Evolutionary conservation across 2,797 vertebrate species (phyloP).

Genomic region (Megalops cyprinoides): DNA sequence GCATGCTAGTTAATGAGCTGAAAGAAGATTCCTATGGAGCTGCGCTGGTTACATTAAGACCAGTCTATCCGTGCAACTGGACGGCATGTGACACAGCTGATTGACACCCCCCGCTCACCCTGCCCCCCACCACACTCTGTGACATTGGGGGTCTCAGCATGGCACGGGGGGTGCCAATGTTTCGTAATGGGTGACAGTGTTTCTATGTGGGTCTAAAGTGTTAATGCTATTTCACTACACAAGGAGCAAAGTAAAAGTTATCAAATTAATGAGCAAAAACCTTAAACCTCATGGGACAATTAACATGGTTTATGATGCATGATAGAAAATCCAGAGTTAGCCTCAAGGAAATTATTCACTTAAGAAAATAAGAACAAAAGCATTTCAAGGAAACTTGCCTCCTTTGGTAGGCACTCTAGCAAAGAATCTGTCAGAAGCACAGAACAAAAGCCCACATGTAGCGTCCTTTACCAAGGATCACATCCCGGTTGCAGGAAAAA

Average conservation of each 20-base stretch:
- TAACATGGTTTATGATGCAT: constrained; percentile 71
- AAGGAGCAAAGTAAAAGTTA: constrained; percentile 58
- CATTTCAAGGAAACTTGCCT: constrained; percentile 51
- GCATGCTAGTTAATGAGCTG: constrained; percentile 10
- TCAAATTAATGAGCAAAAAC: constrained; percentile 66
- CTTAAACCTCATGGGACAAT: constrained; percentile 68
- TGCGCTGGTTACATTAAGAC: constrained; percentile 4
- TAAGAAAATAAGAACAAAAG: constrained; percentile 55
- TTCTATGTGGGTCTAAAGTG: constrained; percentile 1
- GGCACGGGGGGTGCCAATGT: not conserved
- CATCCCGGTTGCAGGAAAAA: constrained; percentile 61
- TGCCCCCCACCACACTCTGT: not conserved
- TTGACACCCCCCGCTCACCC: not conserved
- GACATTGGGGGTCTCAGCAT: not conserved
- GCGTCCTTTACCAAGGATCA: constrained; percentile 46
- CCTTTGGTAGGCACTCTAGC: constrained; percentile 60
- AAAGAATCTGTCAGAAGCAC: constrained; percentile 55
- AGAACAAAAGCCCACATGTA: constrained; percentile 40
- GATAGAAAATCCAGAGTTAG: constrained; percentile 66
- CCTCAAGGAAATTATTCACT: constrained; percentile 54
- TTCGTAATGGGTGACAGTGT: not conserved
- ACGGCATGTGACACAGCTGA: not conserved
- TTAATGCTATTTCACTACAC: constrained; percentile 21
- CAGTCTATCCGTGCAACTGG: constrained; percentile 9
- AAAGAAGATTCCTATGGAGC: constrained; percentile 5